A percentile compares a stretch with the other conserved stretches of the same genome.
These are phyloP conservation scores for Echinops telfairi DNA, from an alignment of 2,113 vertebrate genomes.

Conservation along the genomic window DNA sequence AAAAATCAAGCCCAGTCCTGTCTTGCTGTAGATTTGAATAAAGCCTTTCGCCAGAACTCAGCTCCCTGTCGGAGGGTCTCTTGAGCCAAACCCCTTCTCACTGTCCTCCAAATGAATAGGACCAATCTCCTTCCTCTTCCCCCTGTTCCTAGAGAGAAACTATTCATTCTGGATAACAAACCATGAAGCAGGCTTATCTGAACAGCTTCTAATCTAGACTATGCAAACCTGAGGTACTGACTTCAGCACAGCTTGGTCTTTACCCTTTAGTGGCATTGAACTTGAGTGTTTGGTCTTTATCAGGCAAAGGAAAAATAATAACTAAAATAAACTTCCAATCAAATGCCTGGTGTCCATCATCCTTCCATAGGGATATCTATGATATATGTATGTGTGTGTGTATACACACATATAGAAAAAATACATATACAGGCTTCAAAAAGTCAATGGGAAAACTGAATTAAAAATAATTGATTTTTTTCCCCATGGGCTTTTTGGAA, in stretches of 20 bases:
- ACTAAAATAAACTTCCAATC: conserved; percentile 10
- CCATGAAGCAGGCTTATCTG: neutral
- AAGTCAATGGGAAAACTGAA: too few species aligned
- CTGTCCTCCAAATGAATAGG: neutral
- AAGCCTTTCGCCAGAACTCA: too few species aligned
- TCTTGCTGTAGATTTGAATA: too few species aligned
- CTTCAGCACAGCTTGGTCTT: conserved; percentile 20
- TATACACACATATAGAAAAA: too few species aligned
- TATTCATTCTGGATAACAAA: neutral
- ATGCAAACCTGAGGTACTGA: neutral
- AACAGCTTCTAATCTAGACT: neutral
- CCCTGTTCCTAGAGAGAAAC: conserved; percentile 9
- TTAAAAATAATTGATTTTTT: too few species aligned
- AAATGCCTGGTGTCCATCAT: neutral
- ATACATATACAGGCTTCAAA: too few species aligned
- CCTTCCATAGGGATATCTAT: neutral
- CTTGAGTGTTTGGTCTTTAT: conserved; percentile 36
- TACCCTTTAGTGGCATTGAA: neutral
- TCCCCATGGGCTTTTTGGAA: too few species aligned
- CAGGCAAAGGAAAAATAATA: neutral
- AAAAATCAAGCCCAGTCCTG: too few species aligned
- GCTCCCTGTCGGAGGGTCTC: too few species aligned
- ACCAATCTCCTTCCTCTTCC: neutral
- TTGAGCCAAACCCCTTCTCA: too few species aligned
- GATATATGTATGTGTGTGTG: neutral